These are phyloP conservation scores for Hafferia zeledoni DNA, from an alignment of 2,797 vertebrate genomes.

Conservation along the genomic window DNA sequence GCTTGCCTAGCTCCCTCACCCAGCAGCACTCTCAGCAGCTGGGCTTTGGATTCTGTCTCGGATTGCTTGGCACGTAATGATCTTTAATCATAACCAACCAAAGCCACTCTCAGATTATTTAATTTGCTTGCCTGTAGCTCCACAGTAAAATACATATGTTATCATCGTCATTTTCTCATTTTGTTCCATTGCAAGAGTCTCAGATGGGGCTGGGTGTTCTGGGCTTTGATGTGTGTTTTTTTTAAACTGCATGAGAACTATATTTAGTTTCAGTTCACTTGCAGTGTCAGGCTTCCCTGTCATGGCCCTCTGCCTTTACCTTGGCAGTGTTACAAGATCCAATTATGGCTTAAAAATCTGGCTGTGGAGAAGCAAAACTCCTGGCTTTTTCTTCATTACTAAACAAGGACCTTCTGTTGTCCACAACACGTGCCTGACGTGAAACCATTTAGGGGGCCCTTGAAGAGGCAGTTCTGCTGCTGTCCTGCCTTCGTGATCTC, in stretches of 20 bases:
- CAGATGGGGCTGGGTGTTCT: constrained; percentile 2
- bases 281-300: constrained; percentile 70
- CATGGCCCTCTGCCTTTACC: constrained; percentile 69
- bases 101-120: not conserved
- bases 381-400: constrained; percentile 73
- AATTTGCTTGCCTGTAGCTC: not conserved
- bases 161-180: not conserved
- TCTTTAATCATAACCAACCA: constrained; percentile 33
- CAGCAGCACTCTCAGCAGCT: not conserved
- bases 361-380: constrained; percentile 68
- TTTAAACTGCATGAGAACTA: constrained; percentile 67
- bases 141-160: not conserved
- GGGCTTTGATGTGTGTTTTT: constrained; percentile 66
- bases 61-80: not conserved
- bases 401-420: constrained; percentile 78
- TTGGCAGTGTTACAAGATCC: constrained; percentile 75
- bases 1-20: accelerated
- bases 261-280: constrained; percentile 77
- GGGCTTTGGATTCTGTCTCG: not conserved
- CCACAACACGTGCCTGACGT: constrained; percentile 57
- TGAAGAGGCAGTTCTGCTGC: constrained; percentile 24
- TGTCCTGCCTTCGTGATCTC: constrained; percentile 14
- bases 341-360: constrained; percentile 78
- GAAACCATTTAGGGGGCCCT: constrained; percentile 41
- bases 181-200: constrained; percentile 30